Conservation (phyloP, 1,140 invertebrate genomes). For the Pissodes strobi region DNA sequence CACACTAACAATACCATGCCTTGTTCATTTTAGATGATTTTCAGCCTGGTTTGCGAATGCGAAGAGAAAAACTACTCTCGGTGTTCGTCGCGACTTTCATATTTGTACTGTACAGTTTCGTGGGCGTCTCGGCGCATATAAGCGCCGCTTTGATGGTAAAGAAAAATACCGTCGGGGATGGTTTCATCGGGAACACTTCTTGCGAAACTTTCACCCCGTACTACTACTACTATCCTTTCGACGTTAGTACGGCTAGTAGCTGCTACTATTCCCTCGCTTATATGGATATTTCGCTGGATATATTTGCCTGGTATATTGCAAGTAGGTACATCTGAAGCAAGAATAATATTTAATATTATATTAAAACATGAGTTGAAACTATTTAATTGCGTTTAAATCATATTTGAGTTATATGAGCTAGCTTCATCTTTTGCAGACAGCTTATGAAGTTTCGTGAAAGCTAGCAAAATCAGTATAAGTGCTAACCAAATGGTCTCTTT, state of each 20-base stretch:
- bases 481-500: too few species aligned
- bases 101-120: conserved; percentile 24
- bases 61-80: background rate
- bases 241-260: conserved; percentile 10
- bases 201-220: conserved; percentile 23
- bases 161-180: conserved; percentile 3
- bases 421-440: too few species aligned
- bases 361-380: too few species aligned
- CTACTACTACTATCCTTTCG: conserved; percentile 27
- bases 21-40: conserved; percentile 31
- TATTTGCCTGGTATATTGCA: conserved; percentile 26
- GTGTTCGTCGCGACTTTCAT: conserved; percentile 7
- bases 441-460: too few species aligned
- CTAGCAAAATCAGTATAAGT: too few species aligned
- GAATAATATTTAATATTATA: too few species aligned
- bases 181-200: conserved; percentile 11
- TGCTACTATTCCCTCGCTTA: conserved; percentile 27
- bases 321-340: conserved; percentile 24
- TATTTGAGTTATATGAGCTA: too few species aligned
- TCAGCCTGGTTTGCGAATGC: conserved; percentile 22
- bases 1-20: too few species aligned
- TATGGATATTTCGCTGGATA: conserved; percentile 26
- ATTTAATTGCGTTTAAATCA: too few species aligned
- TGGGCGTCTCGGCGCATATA: conserved; percentile 23
- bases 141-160: conserved; percentile 9